These are phyloP conservation scores for Symphodus melops DNA, from an alignment of 2,113 vertebrate species.

Conservation along the genomic window DNA sequence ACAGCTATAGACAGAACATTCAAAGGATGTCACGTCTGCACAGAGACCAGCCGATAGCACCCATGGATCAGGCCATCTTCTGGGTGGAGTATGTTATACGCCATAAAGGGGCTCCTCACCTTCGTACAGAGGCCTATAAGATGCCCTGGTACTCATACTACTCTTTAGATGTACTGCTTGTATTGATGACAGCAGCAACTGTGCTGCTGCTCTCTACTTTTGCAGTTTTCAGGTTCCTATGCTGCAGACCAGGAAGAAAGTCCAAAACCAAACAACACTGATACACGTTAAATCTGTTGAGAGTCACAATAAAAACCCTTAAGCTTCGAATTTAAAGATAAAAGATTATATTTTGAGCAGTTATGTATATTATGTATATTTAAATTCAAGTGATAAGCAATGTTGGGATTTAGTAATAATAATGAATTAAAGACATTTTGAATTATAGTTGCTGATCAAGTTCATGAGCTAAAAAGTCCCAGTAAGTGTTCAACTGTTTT, in stretches of 20 bases:
- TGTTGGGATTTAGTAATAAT: no score
- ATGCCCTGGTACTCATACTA: conserved; percentile 80
- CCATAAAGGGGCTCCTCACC: conserved; percentile 75
- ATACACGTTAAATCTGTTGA: background rate
- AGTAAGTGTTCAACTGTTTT: no score
- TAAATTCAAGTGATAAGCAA: no score
- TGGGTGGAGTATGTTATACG: conserved; percentile 81
- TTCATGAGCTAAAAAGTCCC: no score
- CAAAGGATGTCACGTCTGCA: conserved; percentile 71
- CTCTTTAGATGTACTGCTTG: conserved; percentile 68
- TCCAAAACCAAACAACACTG: conserved; percentile 69
- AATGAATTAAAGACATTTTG: no score
- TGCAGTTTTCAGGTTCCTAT: conserved; percentile 57
- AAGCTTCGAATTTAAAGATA: background rate
- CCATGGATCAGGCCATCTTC: conserved; percentile 74
- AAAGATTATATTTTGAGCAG: background rate
- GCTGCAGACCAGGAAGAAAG: conserved; percentile 56
- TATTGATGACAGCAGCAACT: conserved; percentile 38
- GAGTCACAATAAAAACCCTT: background rate
- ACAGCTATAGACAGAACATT: conserved; percentile 75
- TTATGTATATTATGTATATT: no score
- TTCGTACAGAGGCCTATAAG: conserved; percentile 71
- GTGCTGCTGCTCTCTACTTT: no score
- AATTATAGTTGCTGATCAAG: no score
- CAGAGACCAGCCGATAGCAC: conserved; percentile 70